Base-by-base conservation (phyloP, 2,113 vertebrate genomes). In the Nibea albiflora region DNA sequence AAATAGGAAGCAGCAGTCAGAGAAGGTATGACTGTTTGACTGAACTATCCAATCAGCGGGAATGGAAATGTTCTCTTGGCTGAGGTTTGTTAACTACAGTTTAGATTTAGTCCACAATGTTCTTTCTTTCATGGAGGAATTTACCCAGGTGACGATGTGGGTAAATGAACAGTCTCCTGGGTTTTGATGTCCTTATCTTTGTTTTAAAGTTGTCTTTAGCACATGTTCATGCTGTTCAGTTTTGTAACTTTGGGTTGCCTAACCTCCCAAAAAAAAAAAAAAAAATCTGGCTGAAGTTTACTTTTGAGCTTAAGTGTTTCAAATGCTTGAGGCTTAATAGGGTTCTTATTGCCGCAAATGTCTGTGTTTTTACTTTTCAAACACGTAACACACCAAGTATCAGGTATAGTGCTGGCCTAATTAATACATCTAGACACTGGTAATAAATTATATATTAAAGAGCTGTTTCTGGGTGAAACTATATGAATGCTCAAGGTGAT, bases 1-100 rank as follows among this genome's bases (percentile, higher is more conserved):
- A 85, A 80, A 74, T 19, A 54, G 80, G 39, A 87, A 74, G 44
- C 20, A 70, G 61, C 20, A n/a, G 60, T 49, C 42, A n/a, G 22
- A 70, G 44, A 49, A 52, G 39, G 73, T 20, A 53, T 28, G 52
- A 16, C 60, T 19, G 35, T 54, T 11, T 54, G 68, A 50, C 68
- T 47, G 22, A 68, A 53, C 50, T 50, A 39, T 52, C 68, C 65
- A 26, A 31, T 46, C 4, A 39, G 5, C 1, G 26, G 24, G 1
- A 42, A 49, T 14, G 16, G 7, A 64, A 15, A 15, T 3, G 1
- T 53, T 53, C 58, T 19, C 56, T 11, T 60, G 12, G 26, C 12
- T 31, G 17, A 35, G 3, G 1, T 42, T 52, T 17, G 26, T 50
- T 42, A 39, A 53, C 3, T 19, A 17, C 31, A 12, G 11, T 50